These are phyloP conservation scores for Anarsia innoxiella DNA, from an alignment of 2,888 invertebrate species.

Conservation along the genomic window DNA sequence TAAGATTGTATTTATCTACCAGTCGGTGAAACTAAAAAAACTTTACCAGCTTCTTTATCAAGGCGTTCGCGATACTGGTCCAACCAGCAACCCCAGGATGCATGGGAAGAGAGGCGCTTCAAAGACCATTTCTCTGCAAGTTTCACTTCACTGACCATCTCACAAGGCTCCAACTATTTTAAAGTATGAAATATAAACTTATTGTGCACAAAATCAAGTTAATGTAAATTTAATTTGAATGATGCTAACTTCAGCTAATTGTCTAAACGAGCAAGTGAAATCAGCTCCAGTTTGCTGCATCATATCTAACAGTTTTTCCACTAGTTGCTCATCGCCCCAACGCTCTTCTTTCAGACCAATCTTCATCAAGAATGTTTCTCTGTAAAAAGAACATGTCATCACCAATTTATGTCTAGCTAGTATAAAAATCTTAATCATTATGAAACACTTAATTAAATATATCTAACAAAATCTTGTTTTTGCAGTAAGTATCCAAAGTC, in stretches of 20 bases:
- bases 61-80: conserved; percentile 62
- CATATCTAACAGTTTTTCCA: conserved; percentile 73
- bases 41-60: conserved; percentile 58
- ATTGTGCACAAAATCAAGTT: too few relatives aligned
- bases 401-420: too few relatives aligned
- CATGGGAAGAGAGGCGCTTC: conserved; percentile 56
- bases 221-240: too few relatives aligned
- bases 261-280: conserved; percentile 77
- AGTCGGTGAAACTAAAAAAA: background rate
- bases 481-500: conserved; percentile 63
- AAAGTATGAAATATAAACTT: too few relatives aligned
- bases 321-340: conserved; percentile 61
- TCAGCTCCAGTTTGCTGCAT: conserved; percentile 80
- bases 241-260: conserved; percentile 63
- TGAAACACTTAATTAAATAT: background rate
- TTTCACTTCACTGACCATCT: conserved; percentile 51
- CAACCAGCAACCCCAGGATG: conserved; percentile 66
- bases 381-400: too few relatives aligned
- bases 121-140: conserved; percentile 68
- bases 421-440: background rate
- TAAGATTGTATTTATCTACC: too few relatives aligned
- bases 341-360: conserved; percentile 67
- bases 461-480: conserved; percentile 64
- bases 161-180: conserved; percentile 57
- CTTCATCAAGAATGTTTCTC: conserved; percentile 70